Conservation (phyloP, 53 echinoderm and acorn worm species). For the Zoroaster sp. region DNA sequence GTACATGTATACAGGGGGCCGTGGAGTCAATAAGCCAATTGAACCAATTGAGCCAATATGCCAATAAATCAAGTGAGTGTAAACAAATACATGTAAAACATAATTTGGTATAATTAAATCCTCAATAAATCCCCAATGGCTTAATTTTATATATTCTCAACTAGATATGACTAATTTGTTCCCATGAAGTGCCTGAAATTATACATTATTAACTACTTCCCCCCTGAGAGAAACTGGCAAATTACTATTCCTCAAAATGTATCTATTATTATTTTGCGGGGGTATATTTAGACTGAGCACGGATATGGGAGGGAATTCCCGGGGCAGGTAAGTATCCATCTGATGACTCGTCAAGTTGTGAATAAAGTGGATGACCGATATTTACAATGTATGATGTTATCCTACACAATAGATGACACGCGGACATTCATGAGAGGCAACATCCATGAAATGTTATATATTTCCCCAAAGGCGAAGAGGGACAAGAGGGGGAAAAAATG, state of each 20-base stretch:
- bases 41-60: too few relatives aligned
- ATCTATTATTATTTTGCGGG: not conserved
- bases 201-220: too few relatives aligned
- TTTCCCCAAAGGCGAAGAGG: not conserved
- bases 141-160: too few relatives aligned
- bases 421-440: slow-evolving; percentile 9
- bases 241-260: too few relatives aligned
- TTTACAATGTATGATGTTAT: not conserved
- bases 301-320: not conserved
- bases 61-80: too few relatives aligned
- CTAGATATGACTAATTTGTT: not conserved
- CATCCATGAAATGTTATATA: not conserved
- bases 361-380: not conserved
- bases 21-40: too few relatives aligned
- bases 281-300: not conserved
- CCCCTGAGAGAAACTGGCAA: too few relatives aligned
- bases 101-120: too few relatives aligned
- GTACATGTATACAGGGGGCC: too few relatives aligned
- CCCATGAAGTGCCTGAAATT: too few relatives aligned
- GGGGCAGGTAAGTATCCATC: not conserved
- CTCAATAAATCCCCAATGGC: not conserved
- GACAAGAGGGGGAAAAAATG: not conserved
- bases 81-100: too few relatives aligned
- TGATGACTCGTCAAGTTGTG: not conserved
- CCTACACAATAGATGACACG: not conserved